These are phyloP conservation scores for Callyntrura guangdongensis DNA, from an alignment of 2,888 invertebrate genomes.

Conservation along the genomic window DNA sequence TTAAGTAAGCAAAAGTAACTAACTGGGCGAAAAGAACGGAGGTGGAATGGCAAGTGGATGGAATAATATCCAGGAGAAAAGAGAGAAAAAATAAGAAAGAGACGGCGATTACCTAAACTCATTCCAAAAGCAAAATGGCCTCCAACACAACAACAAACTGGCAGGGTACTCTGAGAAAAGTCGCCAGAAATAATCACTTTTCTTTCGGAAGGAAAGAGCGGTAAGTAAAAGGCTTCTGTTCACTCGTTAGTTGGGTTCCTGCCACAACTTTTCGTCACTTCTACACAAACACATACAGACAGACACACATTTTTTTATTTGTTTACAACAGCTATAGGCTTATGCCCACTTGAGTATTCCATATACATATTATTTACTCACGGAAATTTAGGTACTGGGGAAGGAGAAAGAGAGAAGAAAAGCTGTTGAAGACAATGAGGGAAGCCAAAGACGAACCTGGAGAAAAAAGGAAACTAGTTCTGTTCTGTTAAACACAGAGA, in stretches of 20 bases:
- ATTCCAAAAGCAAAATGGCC: conserved; percentile 19
- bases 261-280: conserved; percentile 76
- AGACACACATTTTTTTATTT: not conserved
- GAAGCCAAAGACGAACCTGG: conserved; percentile 10
- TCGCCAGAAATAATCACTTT: conserved; percentile 71
- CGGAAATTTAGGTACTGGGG: conserved; percentile 44
- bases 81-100: conserved; percentile 38
- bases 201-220: conserved; percentile 64
- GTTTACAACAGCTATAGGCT: not conserved
- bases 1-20: conserved; percentile 50
- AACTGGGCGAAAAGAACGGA: conserved; percentile 42
- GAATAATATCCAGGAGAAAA: conserved; percentile 25
- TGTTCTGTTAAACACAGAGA: conserved; percentile 37
- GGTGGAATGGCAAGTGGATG: conserved; percentile 60
- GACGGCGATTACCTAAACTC: conserved; percentile 61
- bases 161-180: conserved; percentile 11
- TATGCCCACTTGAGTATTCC: conserved; percentile 39
- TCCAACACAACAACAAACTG: not conserved
- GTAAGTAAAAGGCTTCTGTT: conserved; percentile 60
- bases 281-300: not conserved
- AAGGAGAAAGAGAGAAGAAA: conserved; percentile 20
- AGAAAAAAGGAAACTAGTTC: conserved; percentile 3
- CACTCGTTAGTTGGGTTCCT: conserved; percentile 72
- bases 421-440: conserved; percentile 43
- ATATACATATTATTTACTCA: conserved; percentile 55